Base-by-base conservation (phyloP, 2,888 invertebrate species). In the Rutpela maculata region DNA sequence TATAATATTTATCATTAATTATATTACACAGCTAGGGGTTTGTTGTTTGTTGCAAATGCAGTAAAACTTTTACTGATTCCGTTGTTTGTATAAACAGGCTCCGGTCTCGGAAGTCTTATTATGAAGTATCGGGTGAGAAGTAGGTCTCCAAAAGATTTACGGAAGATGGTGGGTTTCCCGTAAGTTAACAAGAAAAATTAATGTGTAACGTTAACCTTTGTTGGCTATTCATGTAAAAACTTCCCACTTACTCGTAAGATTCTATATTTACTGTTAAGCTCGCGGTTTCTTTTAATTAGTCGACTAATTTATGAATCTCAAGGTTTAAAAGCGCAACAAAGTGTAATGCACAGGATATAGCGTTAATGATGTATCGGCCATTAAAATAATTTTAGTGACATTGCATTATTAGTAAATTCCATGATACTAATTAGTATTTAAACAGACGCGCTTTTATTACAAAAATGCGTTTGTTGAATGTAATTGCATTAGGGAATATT, bases 121-220 rank as follows among this genome's bases (percentile, higher is more conserved):
- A 65, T 18, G 35, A 65, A 19, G 43, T 19, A 17, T 65, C 17
- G 38, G 35, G 35, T 65, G 35, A 65, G 35, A 65, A 65, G 65
- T 65, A 65, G 35, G 65, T 43, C 65, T 65, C 43, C 18, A 43
- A 65, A 18, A 65, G 65, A 65, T 65, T 65, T 19, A 65, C 65
- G 65, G 65, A 65, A 65, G 65, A 65, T 65, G 38, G 38, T 43
- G 12, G 65, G 35, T 50, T 50, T 50, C 50, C 50, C n/a, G 50
- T n/a, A n/a, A 15, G 50, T n/a, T 50, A n/a, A 15, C 50, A 50
- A 50, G 50, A 50, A 50, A 50, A 50, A 50, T 50, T 1, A 50
- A n/a, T 15, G n/a, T 50, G 50, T 50, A 43, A 43, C n/a, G 50
- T 50, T 50, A 50, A 50, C 50, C 50, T 50, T 43, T 43, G 12